phyloP scores from a whole-genome alignment of 2,113 vertebrate genomes.

The Pagrus major region DNA sequence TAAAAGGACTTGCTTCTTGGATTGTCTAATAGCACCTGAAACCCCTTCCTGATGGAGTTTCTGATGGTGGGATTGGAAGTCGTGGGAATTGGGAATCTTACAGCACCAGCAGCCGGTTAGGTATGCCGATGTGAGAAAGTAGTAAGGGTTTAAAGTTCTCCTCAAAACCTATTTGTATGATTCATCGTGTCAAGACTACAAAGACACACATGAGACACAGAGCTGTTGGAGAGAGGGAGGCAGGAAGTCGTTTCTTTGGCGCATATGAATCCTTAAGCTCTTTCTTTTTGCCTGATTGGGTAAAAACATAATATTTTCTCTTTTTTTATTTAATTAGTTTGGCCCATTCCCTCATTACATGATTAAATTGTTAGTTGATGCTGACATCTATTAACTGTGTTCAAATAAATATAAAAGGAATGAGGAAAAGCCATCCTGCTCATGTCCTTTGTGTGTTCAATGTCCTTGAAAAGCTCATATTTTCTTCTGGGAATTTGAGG shows the following conservation, averaged over 20 bases:
- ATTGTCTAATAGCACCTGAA: background rate
- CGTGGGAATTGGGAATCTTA: background rate
- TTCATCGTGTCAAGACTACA: background rate
- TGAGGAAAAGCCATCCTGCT: background rate
- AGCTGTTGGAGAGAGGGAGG: background rate
- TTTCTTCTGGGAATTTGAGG: conserved; percentile 3
- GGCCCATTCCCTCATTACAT: background rate
- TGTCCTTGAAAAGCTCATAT: conserved; percentile 27
- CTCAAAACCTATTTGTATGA: background rate
- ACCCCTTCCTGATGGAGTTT: background rate
- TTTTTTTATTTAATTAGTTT: background rate
- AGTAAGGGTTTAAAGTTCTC: background rate
- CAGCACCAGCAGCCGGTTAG: too few relatives aligned
- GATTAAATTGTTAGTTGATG: background rate
- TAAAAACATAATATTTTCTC: background rate
- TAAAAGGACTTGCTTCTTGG: background rate
- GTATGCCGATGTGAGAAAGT: background rate
- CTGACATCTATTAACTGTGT: background rate
- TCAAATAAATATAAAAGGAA: background rate
- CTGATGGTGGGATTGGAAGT: background rate
- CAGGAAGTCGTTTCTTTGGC: too few relatives aligned
- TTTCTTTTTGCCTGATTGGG: background rate
- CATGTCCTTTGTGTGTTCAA: background rate
- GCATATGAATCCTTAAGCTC: background rate
- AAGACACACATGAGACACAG: background rate